phyloP scores from a whole-genome alignment of 2,888 invertebrate genomes.

The Acanthococcus lagerstroemiae region DNA sequence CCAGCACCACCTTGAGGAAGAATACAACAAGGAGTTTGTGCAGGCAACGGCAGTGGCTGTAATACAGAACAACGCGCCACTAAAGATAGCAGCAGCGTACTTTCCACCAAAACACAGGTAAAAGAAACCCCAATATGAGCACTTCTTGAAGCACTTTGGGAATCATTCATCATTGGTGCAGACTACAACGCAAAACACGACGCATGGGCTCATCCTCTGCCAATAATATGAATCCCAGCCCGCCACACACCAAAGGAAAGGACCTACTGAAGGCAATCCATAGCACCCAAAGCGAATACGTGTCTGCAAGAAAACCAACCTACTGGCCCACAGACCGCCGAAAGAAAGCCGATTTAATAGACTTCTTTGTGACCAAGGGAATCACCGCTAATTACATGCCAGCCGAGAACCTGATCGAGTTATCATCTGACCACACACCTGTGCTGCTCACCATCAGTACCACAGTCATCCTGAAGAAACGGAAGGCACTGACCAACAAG shows the following conservation, averaged over 20 bases:
- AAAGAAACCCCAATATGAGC: too few species aligned
- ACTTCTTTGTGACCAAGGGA: neutral
- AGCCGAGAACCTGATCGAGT: too few species aligned
- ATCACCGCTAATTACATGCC: too few species aligned
- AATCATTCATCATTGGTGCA: neutral
- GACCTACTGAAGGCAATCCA: neutral
- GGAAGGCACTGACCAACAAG: too few species aligned
- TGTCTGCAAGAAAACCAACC: neutral
- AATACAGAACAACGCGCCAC: too few species aligned
- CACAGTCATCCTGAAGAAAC: too few species aligned
- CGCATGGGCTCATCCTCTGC: neutral
- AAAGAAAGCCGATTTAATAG: neutral
- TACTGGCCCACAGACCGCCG: neutral
- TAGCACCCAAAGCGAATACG: neutral
- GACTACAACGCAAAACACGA: neutral
- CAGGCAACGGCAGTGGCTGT: neutral
- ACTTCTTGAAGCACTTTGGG: neutral
- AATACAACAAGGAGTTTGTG: neutral
- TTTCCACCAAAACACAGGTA: too few species aligned
- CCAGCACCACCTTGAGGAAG: neutral
- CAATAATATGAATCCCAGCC: neutral
- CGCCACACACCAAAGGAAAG: neutral
- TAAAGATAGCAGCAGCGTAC: too few species aligned
- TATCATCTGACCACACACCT: too few species aligned
- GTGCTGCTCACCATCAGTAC: too few species aligned